Evolutionary conservation across 2,113 vertebrate genomes (phyloP).

Genomic region (Cololabis saira): DNA sequence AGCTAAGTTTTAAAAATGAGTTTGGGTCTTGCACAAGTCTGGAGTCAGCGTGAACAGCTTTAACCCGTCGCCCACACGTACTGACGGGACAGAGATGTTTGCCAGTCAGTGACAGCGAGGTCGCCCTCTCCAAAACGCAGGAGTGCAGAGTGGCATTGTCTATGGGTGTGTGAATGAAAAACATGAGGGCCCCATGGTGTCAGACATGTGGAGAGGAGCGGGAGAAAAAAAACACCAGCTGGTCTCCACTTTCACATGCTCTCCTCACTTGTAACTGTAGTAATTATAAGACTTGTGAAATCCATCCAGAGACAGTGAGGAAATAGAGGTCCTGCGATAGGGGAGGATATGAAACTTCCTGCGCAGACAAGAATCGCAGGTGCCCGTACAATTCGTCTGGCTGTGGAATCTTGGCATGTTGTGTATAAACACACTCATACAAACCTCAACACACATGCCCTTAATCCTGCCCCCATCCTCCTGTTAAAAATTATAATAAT

Average conservation of each 20-base stretch:
- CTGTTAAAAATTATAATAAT: conserved; percentile 10
- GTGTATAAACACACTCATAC: conserved; percentile 61
- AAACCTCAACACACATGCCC: neutral
- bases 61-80: conserved; percentile 51
- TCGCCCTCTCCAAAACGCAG: conserved; percentile 53
- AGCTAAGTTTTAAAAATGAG: neutral
- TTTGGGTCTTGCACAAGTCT: conserved; percentile 39
- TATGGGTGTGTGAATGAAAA: conserved; percentile 63
- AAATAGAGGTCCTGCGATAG: conserved; percentile 83
- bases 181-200: conserved; percentile 67
- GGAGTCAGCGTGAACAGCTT: conserved; percentile 27
- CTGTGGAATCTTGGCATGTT: conserved; percentile 83
- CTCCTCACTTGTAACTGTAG: conserved; percentile 73
- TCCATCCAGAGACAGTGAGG: conserved; percentile 75
- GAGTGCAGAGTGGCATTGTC: conserved; percentile 65
- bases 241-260: conserved; percentile 73
- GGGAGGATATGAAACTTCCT: conserved; percentile 91
- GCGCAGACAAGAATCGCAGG: conserved; percentile 83
- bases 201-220: conserved; percentile 72
- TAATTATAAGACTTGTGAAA: conserved; percentile 81
- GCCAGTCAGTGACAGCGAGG: conserved; percentile 64
- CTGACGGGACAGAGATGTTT: conserved; percentile 54
- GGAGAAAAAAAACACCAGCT: conserved; percentile 72
- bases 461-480: neutral
- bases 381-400: conserved; percentile 81